Evolutionary conservation across 2,888 invertebrate species (phyloP).

Genomic region (Polietes domitor): DNA sequence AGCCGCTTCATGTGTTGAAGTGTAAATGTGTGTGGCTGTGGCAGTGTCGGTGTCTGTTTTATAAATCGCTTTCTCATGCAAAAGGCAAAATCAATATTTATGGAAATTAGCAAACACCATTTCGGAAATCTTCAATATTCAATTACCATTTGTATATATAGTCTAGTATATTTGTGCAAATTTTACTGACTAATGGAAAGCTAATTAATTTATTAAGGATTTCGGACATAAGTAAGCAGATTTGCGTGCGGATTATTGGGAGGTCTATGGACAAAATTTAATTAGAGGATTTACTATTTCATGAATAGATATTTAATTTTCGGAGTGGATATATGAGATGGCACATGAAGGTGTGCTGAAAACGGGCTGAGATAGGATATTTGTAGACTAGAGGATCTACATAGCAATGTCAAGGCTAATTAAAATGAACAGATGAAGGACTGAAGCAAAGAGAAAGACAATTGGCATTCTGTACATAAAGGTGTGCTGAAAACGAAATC

Average conservation of each 20-base stretch:
- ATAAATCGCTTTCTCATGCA: not conserved
- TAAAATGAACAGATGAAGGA: too few species aligned
- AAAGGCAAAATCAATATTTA: conserved; percentile 10
- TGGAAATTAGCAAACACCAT: not conserved
- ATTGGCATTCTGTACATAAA: too few species aligned
- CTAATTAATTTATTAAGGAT: not conserved
- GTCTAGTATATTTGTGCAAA: not conserved
- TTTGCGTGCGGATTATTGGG: not conserved
- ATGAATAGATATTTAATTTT: too few species aligned
- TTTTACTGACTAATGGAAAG: conserved; percentile 9
- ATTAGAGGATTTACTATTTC: not conserved
- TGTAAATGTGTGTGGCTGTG: not conserved
- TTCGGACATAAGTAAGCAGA: not conserved
- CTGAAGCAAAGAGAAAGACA: too few species aligned
- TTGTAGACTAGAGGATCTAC: too few species aligned
- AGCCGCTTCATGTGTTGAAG: too few species aligned
- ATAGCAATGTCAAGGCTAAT: too few species aligned
- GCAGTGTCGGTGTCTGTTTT: not conserved
- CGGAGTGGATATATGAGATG: too few species aligned
- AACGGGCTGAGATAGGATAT: too few species aligned
- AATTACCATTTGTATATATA: not conserved
- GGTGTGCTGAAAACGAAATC: too few species aligned
- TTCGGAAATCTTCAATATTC: not conserved
- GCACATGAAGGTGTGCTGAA: too few species aligned
- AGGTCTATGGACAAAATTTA: not conserved